Conservation (phyloP, 1,140 invertebrate species). For the Listronotus bonariensis region DNA sequence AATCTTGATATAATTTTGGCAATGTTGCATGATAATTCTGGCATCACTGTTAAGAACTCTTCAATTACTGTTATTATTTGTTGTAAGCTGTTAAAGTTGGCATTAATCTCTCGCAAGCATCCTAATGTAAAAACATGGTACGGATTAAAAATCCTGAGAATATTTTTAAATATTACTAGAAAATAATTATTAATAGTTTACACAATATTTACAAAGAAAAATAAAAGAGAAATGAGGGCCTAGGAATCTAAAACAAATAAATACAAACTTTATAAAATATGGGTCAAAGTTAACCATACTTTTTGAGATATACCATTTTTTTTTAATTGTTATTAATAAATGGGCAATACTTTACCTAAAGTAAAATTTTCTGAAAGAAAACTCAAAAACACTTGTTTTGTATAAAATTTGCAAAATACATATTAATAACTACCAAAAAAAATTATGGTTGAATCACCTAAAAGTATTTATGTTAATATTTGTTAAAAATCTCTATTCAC, state of each 20-base stretch:
- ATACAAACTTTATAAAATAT: constrained; percentile 7
- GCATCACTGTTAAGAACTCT: too few species aligned
- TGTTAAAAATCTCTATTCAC: background rate
- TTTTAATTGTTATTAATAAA: background rate
- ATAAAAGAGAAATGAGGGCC: constrained; percentile 10
- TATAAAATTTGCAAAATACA: too few species aligned
- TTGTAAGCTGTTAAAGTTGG: too few species aligned
- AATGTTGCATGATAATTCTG: too few species aligned
- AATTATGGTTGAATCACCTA: too few species aligned
- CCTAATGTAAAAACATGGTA: too few species aligned
- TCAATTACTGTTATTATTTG: background rate
- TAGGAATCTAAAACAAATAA: constrained; percentile 20
- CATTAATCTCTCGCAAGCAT: too few species aligned
- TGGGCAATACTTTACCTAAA: background rate
- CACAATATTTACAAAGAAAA: constrained; percentile 24
- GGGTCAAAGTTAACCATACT: background rate
- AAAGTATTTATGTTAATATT: background rate
- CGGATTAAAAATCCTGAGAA: background rate
- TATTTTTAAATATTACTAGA: background rate
- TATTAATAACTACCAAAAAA: too few species aligned
- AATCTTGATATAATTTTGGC: too few species aligned
- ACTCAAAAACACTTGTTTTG: too few species aligned
- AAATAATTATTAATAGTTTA: constrained; percentile 21
- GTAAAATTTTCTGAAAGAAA: background rate
- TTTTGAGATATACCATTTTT: background rate